phyloP scores from a whole-genome alignment of 2,888 invertebrate species.

The Rhingia campestris region DNA sequence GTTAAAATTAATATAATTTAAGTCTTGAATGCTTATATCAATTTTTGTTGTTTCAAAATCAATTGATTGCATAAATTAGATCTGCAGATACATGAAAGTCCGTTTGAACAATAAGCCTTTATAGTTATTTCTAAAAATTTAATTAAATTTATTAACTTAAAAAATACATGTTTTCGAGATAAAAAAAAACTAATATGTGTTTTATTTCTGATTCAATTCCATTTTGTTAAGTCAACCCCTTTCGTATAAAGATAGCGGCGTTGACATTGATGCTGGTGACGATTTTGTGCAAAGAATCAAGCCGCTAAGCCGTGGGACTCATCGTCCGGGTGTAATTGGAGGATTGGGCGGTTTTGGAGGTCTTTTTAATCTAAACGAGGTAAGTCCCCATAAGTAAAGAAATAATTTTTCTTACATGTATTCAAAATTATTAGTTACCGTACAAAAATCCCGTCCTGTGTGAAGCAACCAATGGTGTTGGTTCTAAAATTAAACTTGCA shows the following conservation, averaged over 20 bases:
- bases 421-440: constrained; percentile 75
- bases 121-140: too few species aligned
- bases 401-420: neutral
- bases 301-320: constrained; percentile 90
- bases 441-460: constrained; percentile 93
- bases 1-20: too few species aligned
- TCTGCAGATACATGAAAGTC: too few species aligned
- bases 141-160: too few species aligned
- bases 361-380: constrained; percentile 91
- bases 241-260: constrained; percentile 95
- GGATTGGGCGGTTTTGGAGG: constrained; percentile 97
- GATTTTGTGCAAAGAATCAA: constrained; percentile 92
- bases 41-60: too few species aligned
- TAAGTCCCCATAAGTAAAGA: constrained; percentile 75
- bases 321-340: constrained; percentile 90
- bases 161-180: neutral
- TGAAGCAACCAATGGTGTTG: constrained; percentile 97
- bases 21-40: too few species aligned
- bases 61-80: too few species aligned
- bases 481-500: constrained; percentile 97
- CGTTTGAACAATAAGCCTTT: too few species aligned
- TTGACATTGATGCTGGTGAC: constrained; percentile 96
- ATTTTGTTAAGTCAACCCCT: constrained; percentile 79
- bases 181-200: constrained; percentile 5
- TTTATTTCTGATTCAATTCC: constrained; percentile 4